Evolutionary conservation across 2,113 vertebrate genomes (phyloP).

Genomic region (Rhodinocichla rosea): DNA sequence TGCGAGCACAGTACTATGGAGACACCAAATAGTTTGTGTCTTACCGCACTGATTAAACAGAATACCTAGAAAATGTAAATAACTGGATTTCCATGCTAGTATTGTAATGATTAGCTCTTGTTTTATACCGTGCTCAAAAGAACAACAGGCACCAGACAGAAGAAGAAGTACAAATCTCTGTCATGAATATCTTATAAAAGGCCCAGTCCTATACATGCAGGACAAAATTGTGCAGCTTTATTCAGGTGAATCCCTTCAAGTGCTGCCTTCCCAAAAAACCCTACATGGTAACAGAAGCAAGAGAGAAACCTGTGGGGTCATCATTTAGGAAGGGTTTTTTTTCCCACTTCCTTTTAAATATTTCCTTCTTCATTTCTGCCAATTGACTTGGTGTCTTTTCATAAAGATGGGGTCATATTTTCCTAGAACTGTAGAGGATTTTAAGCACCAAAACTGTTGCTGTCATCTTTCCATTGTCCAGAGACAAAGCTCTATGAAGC

Average conservation of each 20-base stretch:
- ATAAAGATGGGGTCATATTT: not conserved
- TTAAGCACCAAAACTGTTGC: not conserved
- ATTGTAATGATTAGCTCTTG: not conserved
- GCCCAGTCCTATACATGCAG: not conserved
- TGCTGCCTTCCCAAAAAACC: not conserved
- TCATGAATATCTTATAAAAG: not conserved
- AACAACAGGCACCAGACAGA: not conserved
- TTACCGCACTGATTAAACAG: not conserved
- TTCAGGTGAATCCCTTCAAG: not conserved
- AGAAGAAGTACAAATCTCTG: not conserved
- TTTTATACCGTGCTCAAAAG: not conserved
- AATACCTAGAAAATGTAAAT: not conserved
- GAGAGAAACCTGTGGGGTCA: not conserved
- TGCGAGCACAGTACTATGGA: not conserved
- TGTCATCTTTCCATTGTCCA: slow-evolving; percentile 42
- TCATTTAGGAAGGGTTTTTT: not conserved
- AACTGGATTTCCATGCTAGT: not conserved
- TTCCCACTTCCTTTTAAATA: not conserved
- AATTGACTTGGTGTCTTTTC: not conserved
- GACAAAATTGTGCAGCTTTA: not conserved
- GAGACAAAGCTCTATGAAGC: slow-evolving; percentile 2
- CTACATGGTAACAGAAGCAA: not conserved
- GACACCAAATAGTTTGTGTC: not conserved
- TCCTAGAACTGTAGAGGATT: not conserved
- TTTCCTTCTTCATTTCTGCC: not conserved